A percentile compares a stretch with the other conserved stretches of the same genome.
These are phyloP conservation scores for Phasianus colchicus DNA, from an alignment of 2,113 vertebrate genomes.

Conservation along the genomic window DNA sequence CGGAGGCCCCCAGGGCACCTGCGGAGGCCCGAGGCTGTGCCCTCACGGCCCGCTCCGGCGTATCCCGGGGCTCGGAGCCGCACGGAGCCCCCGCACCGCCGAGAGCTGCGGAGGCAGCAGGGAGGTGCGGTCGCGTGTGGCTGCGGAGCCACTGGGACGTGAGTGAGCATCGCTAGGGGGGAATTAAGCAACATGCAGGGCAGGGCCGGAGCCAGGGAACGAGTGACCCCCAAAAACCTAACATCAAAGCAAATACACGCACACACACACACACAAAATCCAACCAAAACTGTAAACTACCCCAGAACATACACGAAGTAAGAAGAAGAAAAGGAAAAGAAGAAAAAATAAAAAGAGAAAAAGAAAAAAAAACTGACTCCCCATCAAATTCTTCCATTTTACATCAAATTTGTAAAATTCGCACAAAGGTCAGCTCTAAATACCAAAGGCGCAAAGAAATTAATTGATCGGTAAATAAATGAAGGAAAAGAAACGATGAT, in stretches of 20 bases:
- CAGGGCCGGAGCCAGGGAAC: background rate
- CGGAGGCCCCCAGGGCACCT: background rate
- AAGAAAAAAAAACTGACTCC: background rate
- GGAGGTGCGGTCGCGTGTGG: background rate
- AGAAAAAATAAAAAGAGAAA: background rate
- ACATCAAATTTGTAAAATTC: background rate
- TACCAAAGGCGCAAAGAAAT: background rate
- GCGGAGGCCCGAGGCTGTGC: background rate
- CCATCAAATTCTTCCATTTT: background rate
- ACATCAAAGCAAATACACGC: background rate
- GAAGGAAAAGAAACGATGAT: background rate
- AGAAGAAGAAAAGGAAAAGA: background rate
- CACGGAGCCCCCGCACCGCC: background rate
- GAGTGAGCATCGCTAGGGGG: background rate
- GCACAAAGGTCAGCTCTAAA: background rate
- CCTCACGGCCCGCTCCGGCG: background rate
- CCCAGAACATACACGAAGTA: background rate
- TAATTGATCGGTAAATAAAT: background rate
- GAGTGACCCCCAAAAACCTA: background rate
- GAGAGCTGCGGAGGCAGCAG: background rate
- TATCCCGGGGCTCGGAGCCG: background rate
- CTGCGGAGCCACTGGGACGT: background rate
- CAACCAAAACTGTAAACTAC: fast-evolving
- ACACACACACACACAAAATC: too few species aligned
- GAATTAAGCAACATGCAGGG: background rate